A percentile compares a stretch with the other conserved stretches of the same genome.
These are phyloP conservation scores for Leguminivora glycinivorella DNA, from an alignment of 1,140 invertebrate species.

Conservation along the genomic window DNA sequence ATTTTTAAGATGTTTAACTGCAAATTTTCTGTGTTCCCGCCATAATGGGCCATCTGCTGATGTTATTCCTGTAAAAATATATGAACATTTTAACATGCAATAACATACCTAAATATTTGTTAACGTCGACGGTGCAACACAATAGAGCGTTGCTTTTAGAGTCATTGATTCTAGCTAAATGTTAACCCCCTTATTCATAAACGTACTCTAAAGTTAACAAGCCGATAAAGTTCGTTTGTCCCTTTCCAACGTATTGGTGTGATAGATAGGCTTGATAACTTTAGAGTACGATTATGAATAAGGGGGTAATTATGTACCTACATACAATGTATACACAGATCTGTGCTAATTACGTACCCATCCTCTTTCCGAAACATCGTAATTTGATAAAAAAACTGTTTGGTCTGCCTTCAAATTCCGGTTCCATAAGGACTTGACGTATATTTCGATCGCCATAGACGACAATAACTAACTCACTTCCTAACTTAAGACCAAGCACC, in stretches of 20 bases:
- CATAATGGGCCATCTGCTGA: conserved; percentile 88
- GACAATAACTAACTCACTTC: conserved; percentile 81
- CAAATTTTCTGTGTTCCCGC: conserved; percentile 87
- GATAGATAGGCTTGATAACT: no score
- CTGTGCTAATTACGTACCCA: no score
- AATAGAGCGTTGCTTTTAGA: not conserved
- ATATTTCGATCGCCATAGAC: conserved; percentile 81
- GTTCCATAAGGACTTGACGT: conserved; percentile 80
- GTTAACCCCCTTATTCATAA: no score
- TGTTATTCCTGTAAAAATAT: conserved; percentile 81
- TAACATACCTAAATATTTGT: no score
- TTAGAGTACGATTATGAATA: no score
- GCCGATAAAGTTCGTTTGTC: no score
- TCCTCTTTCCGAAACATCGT: conserved; percentile 83
- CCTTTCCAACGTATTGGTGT: no score
- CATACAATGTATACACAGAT: not conserved
- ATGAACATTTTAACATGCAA: not conserved
- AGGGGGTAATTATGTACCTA: no score
- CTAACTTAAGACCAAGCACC: conserved; percentile 84
- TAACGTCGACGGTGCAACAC: no score
- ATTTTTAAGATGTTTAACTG: conserved; percentile 83
- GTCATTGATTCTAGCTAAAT: no score
- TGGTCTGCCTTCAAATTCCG: conserved; percentile 86
- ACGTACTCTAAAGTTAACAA: no score
- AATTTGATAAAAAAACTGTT: conserved; percentile 86